phyloP scores from a whole-genome alignment of 2,113 vertebrate genomes.

The Eptesicus fuscus region DNA sequence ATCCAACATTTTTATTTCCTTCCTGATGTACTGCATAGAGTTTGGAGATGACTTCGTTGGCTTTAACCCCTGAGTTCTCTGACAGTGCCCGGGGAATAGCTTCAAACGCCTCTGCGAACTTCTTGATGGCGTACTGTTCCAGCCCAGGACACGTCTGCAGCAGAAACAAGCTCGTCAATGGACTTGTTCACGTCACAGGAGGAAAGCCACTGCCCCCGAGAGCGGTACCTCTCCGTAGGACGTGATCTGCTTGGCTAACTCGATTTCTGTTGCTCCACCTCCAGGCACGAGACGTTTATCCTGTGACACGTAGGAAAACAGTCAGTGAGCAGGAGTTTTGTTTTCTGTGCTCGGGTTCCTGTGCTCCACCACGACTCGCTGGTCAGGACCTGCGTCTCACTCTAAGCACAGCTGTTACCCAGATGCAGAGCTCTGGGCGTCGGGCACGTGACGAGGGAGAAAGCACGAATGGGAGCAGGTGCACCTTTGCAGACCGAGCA shows the following conservation, averaged over 20 bases:
- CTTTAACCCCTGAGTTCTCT: constrained; percentile 96
- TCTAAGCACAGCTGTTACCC: not conserved
- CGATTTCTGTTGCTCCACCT: constrained; percentile 96
- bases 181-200: not conserved
- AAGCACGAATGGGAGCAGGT: not conserved
- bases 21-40: constrained; percentile 95
- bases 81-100: constrained; percentile 92
- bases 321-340: not conserved
- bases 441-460: not conserved
- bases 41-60: constrained; percentile 95
- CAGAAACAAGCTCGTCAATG: not conserved
- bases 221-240: constrained; percentile 91
- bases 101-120: constrained; percentile 97
- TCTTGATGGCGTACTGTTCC: constrained; percentile 98
- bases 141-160: constrained; percentile 94
- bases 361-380: not conserved
- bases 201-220: not conserved
- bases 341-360: not conserved
- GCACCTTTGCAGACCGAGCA: no score
- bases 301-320: constrained; percentile 47
- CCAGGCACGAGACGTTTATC: constrained; percentile 95
- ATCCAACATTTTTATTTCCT: constrained; percentile 94
- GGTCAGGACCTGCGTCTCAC: not conserved
- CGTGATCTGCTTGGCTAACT: constrained; percentile 94
- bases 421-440: not conserved